Evolutionary conservation across 2,888 invertebrate species (phyloP), one percentile per base, ranked within the genome.

Genomic region (Torymus texanus): DNA sequence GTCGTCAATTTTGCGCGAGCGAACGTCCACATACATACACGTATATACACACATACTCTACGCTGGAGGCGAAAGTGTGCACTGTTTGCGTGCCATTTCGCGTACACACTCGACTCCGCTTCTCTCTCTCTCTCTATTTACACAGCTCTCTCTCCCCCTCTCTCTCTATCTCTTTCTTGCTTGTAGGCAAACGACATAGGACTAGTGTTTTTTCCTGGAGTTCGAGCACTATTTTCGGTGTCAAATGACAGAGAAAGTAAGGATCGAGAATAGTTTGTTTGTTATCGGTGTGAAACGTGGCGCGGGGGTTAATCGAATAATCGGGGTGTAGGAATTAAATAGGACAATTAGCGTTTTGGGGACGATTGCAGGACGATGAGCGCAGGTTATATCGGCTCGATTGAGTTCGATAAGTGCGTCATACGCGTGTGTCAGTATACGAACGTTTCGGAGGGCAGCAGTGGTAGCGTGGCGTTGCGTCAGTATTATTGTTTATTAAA

Each of bases 311-410:
- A 41, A 41, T 58, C 41, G 41, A 58, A 41, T 13, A 58, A 8
- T 0, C 21, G 13, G 24, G 50, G 24, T 14, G 12, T 12, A 41
- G 12, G 41, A 70, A 16, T 70, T 70, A 41, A 70, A 41, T 18
- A 58, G 68, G 41, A 58, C 41, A 56, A 70, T 58, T 58, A 58
- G 18, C 68, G 55, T 13, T 58, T 70, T 29, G 4, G 62, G 58
- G 41, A 21, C 55, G 41, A 12, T 4, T 41, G 29, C 2, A 29
- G 16, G 24, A 8, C 14, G 63, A 12, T 8, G 50, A 4, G n/a
- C 24, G n/a, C 55, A 55, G 55, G 24, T 67, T 24, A 21, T 67
- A 13, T 56, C 55, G 55, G 55, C 3, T 18, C 21, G 24, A 13
- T 51, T n/a, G 12, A 51, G 16, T 13, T 53, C 51, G 3, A 41